phyloP scores from a whole-genome alignment of 1,140 invertebrate genomes.

The Habropoda laboriosa region DNA sequence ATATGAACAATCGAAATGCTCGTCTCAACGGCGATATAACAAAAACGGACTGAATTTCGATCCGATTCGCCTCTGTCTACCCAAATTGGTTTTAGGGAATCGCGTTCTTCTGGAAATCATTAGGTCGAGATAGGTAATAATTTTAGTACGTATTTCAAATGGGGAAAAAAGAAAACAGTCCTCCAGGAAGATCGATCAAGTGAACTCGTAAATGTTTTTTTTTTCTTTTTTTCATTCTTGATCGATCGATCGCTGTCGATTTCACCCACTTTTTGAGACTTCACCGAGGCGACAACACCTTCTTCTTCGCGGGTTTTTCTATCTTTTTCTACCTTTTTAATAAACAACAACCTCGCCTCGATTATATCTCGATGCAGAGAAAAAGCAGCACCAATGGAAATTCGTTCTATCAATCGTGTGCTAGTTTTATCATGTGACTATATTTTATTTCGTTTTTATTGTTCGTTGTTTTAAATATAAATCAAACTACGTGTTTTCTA shows the following conservation, averaged over 20 bases:
- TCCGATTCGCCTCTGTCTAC: too few relatives aligned
- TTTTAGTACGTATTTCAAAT: background rate
- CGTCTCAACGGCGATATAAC: too few relatives aligned
- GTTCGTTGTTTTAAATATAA: background rate
- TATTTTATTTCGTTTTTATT: too few relatives aligned
- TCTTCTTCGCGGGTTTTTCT: constrained; percentile 38
- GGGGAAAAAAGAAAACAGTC: background rate
- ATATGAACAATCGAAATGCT: too few relatives aligned
- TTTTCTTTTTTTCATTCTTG: background rate
- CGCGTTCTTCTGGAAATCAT: background rate
- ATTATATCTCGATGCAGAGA: constrained; percentile 16
- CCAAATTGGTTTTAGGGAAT: background rate
- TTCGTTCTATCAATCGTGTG: background rate
- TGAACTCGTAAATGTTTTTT: background rate
- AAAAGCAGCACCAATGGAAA: constrained; percentile 15
- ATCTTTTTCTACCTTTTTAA: constrained; percentile 55
- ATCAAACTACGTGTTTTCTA: too few relatives aligned
- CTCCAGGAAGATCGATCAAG: background rate
- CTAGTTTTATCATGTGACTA: background rate
- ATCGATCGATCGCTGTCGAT: constrained; percentile 4
- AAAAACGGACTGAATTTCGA: too few relatives aligned
- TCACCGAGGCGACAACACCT: background rate
- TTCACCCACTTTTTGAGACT: background rate
- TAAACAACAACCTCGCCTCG: constrained; percentile 34
- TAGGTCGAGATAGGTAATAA: too few relatives aligned